These are phyloP conservation scores for Pachyseris speciosa DNA, from an alignment of 64 coral and sea anemone genomes.

Conservation along the genomic window DNA sequence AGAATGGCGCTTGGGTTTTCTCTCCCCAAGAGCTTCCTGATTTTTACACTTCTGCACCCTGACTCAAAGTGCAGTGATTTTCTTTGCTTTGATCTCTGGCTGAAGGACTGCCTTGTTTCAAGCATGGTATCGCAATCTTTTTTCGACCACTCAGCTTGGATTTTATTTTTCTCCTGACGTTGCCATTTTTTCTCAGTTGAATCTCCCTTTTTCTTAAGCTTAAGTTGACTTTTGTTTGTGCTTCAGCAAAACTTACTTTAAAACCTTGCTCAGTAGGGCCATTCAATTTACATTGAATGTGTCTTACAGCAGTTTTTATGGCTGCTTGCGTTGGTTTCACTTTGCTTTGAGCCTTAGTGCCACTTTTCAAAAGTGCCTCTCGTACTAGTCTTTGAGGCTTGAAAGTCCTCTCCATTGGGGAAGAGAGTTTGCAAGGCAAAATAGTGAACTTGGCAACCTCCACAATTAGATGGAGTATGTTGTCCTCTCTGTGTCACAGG, in stretches of 20 bases:
- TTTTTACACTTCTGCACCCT: background rate
- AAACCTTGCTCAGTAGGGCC: background rate
- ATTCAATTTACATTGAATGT: conserved; percentile 11
- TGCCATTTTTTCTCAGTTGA: background rate
- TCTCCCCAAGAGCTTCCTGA: background rate
- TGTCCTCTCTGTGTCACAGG: background rate
- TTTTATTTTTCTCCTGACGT: background rate
- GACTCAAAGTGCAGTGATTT: background rate
- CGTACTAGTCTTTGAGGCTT: background rate
- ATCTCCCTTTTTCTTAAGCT: background rate
- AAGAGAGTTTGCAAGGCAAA: background rate
- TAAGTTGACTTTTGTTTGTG: conserved; percentile 8
- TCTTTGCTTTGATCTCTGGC: background rate
- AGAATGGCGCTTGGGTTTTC: conserved; percentile 3
- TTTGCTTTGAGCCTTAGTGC: background rate
- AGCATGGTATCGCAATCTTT: background rate
- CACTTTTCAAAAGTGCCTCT: background rate
- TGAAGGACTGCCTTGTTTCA: background rate
- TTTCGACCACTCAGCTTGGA: background rate
- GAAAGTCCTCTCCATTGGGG: background rate
- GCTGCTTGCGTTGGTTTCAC: background rate
- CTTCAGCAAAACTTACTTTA: conserved; percentile 16
- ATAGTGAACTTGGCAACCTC: background rate
- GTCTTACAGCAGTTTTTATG: background rate
- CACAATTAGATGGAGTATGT: background rate